Conservation (phyloP, 2,113 vertebrate species). For the Pollimyrus isidori region DNA sequence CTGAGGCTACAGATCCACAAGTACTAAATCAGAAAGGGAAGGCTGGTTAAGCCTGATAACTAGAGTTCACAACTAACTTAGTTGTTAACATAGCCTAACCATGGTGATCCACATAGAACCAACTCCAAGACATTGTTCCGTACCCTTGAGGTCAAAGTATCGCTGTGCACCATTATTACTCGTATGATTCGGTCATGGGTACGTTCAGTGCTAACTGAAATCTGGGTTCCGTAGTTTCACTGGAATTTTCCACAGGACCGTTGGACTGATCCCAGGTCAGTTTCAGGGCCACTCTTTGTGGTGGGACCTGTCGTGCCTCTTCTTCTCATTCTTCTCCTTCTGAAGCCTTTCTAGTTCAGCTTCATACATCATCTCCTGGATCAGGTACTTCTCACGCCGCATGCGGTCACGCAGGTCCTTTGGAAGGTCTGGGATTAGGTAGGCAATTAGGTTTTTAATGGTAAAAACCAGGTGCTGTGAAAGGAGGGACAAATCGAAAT, state of each 20-base stretch:
- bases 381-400: conserved; percentile 92
- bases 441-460: conserved; percentile 93
- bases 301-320: conserved; percentile 70
- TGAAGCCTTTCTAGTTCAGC: conserved; percentile 84
- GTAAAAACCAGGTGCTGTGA: conserved; percentile 88
- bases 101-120: not conserved
- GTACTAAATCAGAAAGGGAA: not conserved
- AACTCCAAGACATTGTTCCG: not conserved
- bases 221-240: not conserved
- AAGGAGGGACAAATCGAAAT: conserved; percentile 33
- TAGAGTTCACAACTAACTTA: not conserved
- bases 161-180: not conserved
- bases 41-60: not conserved
- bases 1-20: not conserved
- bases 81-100: not conserved
- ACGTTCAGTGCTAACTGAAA: not conserved
- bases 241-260: not conserved
- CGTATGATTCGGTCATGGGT: not conserved
- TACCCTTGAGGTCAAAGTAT: not conserved
- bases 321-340: conserved; percentile 79
- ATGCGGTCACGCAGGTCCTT: conserved; percentile 91
- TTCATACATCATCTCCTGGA: conserved; percentile 99
- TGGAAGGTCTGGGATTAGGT: conserved; percentile 94
- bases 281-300: conserved; percentile 86
- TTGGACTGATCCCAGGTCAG: not conserved